Evolutionary conservation across 1,140 invertebrate genomes (phyloP), one percentile per base, ranked within the genome.

Genomic region (Rhopalosiphum maidis): DNA sequence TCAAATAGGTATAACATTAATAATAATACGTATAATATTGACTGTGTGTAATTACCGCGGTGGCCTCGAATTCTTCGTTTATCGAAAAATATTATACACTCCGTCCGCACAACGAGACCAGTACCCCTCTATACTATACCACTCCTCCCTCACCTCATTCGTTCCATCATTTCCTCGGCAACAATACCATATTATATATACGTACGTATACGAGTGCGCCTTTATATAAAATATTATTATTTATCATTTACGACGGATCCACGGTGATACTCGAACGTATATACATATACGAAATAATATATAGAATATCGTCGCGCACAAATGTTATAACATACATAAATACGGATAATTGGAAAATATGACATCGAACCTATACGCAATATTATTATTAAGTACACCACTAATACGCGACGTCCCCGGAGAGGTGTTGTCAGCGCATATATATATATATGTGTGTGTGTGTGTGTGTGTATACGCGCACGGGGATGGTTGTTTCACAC

Each of bases 21-120:
- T 68, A n/a, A 68, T n/a, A 77, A 51, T 51, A 21, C 48, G 48
- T 51, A 41, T 41, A 51, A 77, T 77, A 77, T 77, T 18, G 60
- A n/a, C 60, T 18, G 30, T 18, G 30, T 77, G 60, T 77, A 77
- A 77, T 77, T 77, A 77, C 30, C 60, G 30, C 60, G 30, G 60
- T 35, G 60, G n/a, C 60, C 60, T 77, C 60, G 60, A 77, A 77
- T 77, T 77, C 60, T 77, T 77, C 60, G 60, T 77, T 77, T 77
- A 77, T 77, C 60, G 30, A 77, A n/a, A 77, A 77, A n/a, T 77
- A 77, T 77, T 77, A n/a, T 21, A 77, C 30, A 77, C 60, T 77
- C 30, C 30, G 15, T 15, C 55, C 55, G 30, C 55, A 77, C 60
- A 77, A 68, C 18, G 18, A 77, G 18, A 77, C 60, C 6, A n/a